Conservation (phyloP, 2,113 vertebrate genomes). For the Tiliqua scincoides region DNA sequence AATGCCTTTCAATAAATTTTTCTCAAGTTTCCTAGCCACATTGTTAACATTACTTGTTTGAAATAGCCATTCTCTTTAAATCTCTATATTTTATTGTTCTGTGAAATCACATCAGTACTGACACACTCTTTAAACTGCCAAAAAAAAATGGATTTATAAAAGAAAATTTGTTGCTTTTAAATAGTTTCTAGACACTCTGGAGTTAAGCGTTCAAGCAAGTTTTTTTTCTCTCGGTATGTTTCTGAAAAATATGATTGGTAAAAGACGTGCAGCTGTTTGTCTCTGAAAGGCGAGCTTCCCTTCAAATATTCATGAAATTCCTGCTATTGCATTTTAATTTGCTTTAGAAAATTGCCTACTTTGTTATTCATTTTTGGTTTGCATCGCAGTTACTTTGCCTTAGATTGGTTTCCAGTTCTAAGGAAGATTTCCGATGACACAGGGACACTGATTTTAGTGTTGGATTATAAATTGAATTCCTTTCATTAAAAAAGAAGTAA, state of each 20-base stretch:
- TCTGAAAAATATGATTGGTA: conserved; percentile 42
- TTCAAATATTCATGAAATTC: conserved; percentile 70
- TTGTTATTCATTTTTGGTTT: conserved; percentile 73
- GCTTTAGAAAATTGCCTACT: conserved; percentile 64
- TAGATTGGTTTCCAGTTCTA: conserved; percentile 49
- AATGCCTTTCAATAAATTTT: neutral
- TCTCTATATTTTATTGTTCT: neutral
- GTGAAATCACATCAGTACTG: neutral
- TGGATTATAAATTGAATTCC: conserved; percentile 58
- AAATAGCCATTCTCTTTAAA: conserved; percentile 8
- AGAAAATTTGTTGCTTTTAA: neutral
- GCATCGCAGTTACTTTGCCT: conserved; percentile 59
- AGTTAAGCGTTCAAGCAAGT: conserved; percentile 42
- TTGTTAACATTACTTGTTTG: neutral
- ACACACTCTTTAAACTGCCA: neutral
- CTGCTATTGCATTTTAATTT: conserved; percentile 73
- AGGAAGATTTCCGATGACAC: conserved; percentile 50
- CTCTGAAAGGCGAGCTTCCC: conserved; percentile 54
- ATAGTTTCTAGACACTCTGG: conserved; percentile 19
- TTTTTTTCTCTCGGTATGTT: conserved; percentile 37
- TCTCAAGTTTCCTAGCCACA: neutral
- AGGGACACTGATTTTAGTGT: conserved; percentile 53
- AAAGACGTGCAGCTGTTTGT: conserved; percentile 64
- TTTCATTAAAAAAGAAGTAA: conserved; percentile 59
- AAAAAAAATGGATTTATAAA: neutral